Conservation (phyloP, 1,140 invertebrate genomes). For the Tribolium madens region DNA sequence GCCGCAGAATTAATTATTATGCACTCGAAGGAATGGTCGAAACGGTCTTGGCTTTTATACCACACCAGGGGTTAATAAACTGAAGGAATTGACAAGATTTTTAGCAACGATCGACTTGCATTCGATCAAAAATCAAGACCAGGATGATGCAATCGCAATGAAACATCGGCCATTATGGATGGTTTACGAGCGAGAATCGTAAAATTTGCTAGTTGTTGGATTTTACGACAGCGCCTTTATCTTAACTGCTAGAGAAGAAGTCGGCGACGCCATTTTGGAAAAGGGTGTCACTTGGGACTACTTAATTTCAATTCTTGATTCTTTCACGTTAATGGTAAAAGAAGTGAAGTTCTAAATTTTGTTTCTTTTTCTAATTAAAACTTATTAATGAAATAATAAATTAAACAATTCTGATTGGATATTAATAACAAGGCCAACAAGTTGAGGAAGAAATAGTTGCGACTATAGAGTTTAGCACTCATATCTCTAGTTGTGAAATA, state of each 20-base stretch:
- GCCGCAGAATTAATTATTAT: constrained; percentile 24
- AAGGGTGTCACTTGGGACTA: not conserved
- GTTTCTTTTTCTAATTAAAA: too few species aligned
- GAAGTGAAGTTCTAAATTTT: not conserved
- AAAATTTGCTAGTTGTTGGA: constrained; percentile 35
- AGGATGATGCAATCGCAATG: constrained; percentile 21
- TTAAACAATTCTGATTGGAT: too few species aligned
- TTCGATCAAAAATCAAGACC: constrained; percentile 13
- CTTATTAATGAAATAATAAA: too few species aligned
- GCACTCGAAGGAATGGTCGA: constrained; percentile 12
- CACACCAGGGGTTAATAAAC: constrained; percentile 10
- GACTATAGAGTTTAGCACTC: too few species aligned
- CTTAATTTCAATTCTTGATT: constrained; percentile 5
- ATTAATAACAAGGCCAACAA: too few species aligned
- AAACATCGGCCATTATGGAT: constrained; percentile 18
- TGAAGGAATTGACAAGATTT: not conserved
- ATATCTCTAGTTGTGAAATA: too few species aligned
- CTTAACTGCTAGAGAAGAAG: constrained; percentile 29
- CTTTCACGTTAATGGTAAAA: not conserved
- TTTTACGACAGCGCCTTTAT: constrained; percentile 22
- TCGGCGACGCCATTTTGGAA: constrained; percentile 15
- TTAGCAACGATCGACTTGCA: not conserved
- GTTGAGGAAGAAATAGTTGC: too few species aligned
- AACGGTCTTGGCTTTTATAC: not conserved
- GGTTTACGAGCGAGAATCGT: constrained; percentile 25